Percentiles rank a stretch among this genome's conserved stretches.
Evolutionary conservation across 2,797 vertebrate genomes (phyloP).

Genomic region (Anguilla obscura): DNA sequence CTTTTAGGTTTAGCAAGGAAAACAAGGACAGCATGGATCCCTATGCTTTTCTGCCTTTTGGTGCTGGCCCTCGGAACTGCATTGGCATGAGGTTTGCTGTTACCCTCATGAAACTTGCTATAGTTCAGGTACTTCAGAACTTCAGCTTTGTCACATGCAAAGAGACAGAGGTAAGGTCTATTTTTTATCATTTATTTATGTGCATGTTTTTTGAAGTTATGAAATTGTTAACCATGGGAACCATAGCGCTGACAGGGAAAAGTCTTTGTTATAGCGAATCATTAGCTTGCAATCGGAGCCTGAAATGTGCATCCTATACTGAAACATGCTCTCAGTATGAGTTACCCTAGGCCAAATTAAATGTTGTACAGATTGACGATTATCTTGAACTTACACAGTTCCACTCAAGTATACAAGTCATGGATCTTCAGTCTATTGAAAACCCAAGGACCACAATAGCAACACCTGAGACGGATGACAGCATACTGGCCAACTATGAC

Average conservation of each 20-base stretch:
- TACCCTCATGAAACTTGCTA: constrained; percentile 70
- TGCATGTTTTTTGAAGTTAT: background rate
- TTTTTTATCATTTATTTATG: background rate
- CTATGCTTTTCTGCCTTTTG: constrained; percentile 75
- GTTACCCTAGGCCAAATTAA: too few relatives aligned
- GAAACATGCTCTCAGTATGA: too few relatives aligned
- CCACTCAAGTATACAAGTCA: too few relatives aligned
- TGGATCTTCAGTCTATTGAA: too few relatives aligned
- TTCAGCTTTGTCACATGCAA: constrained; percentile 72
- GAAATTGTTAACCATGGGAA: background rate
- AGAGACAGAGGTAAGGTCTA: constrained; percentile 73
- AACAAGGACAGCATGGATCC: constrained; percentile 68
- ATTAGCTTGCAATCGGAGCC: too few relatives aligned
- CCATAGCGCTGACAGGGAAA: background rate
- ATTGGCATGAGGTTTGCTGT: constrained; percentile 84
- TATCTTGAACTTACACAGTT: too few relatives aligned
- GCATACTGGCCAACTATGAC: too few relatives aligned
- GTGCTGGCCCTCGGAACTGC: constrained; percentile 80
- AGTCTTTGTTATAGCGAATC: too few relatives aligned
- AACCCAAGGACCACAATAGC: too few relatives aligned
- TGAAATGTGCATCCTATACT: too few relatives aligned
- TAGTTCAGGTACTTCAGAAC: constrained; percentile 68
- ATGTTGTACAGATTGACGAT: too few relatives aligned
- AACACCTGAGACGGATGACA: too few relatives aligned
- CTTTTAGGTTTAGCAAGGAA: constrained; percentile 74